phyloP scores from a whole-genome alignment of 2,888 invertebrate species.

The Branchellion lobata region DNA sequence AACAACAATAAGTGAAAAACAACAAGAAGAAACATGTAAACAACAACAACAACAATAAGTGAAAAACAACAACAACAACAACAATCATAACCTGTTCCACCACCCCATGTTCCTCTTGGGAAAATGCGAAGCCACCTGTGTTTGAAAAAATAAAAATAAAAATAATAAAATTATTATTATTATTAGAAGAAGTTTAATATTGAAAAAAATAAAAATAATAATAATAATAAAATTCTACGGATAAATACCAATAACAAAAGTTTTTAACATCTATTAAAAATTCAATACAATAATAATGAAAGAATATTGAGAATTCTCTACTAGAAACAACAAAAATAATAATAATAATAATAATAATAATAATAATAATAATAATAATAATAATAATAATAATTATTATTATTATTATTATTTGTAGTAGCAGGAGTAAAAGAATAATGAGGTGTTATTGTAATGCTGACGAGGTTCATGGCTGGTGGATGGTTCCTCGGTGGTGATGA shows the following conservation, averaged over 20 bases:
- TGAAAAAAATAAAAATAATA: no score
- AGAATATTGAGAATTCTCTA: no score
- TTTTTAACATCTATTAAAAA: no score
- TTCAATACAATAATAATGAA: no score
- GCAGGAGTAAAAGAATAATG: no score
- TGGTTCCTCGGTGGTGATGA: constrained; percentile 23
- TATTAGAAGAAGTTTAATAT: neutral
- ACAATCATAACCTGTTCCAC: constrained; percentile 65
- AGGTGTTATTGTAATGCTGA: neutral
- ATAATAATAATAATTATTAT: no score
- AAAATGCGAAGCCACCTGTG: constrained; percentile 99
- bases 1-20: neutral
- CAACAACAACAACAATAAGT: neutral
- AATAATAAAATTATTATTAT: neutral
- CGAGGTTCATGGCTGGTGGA: constrained; percentile 34
- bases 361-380: no score
- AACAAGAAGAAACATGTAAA: neutral
- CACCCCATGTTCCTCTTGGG: constrained; percentile 96
- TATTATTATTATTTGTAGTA: no score
- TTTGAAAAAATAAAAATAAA: constrained; percentile 49
- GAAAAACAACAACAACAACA: neutral
- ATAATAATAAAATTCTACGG: no score
- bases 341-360: no score
- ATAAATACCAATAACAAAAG: no score
- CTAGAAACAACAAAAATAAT: no score